Conservation (phyloP, 1,140 invertebrate species). For the Heliothis subflexa region DNA sequence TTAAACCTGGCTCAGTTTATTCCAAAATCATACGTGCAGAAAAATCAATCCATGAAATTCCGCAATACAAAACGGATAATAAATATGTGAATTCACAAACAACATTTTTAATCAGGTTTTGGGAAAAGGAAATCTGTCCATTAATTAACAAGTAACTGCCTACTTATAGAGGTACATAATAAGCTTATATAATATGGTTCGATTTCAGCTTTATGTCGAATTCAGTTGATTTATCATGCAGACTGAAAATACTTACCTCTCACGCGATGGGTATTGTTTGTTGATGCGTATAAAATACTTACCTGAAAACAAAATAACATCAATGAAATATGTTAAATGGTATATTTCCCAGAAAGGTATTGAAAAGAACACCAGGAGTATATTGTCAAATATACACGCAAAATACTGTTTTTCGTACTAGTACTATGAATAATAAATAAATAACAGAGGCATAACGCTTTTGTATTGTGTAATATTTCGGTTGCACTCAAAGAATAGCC, state of each 20-base stretch:
- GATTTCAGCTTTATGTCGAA: constrained; percentile 5
- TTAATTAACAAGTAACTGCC: background rate
- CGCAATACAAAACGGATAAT: background rate
- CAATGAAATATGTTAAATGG: constrained; percentile 29
- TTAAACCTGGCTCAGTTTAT: background rate
- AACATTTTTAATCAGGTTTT: constrained; percentile 16
- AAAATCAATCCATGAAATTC: background rate
- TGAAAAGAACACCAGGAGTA: background rate
- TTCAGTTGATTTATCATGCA: constrained; percentile 7
- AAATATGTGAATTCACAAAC: background rate
- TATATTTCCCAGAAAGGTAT: background rate
- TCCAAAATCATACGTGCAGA: background rate
- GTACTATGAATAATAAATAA: constrained; percentile 12
- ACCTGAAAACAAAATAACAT: constrained; percentile 55
- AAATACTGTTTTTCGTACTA: constrained; percentile 1
- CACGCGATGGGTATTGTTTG: background rate
- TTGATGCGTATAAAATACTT: constrained; percentile 44
- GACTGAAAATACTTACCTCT: constrained; percentile 24
- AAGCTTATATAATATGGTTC: background rate
- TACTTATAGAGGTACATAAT: constrained; percentile 20
- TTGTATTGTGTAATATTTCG: constrained; percentile 54
- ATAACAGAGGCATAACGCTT: constrained; percentile 45
- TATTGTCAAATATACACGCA: background rate
- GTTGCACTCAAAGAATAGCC: constrained; percentile 63
- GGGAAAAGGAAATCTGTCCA: background rate